A percentile compares a stretch with the other conserved stretches of the same genome.
phyloP scores from a whole-genome alignment of 2,888 invertebrate species.

The Asteroscopus sphinx region DNA sequence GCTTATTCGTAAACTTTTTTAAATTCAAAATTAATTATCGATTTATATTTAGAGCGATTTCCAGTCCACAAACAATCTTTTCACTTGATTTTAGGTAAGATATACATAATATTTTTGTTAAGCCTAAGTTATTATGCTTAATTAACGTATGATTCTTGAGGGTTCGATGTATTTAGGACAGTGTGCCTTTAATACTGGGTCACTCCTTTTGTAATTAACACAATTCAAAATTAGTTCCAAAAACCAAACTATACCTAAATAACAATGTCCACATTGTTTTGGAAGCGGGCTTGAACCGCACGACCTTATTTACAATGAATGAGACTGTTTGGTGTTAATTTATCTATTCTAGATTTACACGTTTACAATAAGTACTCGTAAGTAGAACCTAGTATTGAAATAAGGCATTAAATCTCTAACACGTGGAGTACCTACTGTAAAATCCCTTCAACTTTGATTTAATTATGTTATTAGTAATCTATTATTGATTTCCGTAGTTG shows the following conservation, averaged over 20 bases:
- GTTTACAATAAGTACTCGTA: conserved; percentile 4
- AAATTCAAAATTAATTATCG: no score
- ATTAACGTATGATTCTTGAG: background rate
- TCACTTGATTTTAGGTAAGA: no score
- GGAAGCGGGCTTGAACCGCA: conserved; percentile 60
- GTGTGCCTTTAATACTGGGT: conserved; percentile 50
- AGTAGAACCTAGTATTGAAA: background rate
- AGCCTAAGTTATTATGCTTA: no score
- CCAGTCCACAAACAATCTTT: no score
- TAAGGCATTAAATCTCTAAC: no score
- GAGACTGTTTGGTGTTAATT: conserved; percentile 3
- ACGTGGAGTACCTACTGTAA: no score
- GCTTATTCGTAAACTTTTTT: no score
- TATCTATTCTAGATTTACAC: conserved; percentile 24
- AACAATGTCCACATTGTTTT: conserved; percentile 69
- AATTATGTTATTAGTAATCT: no score
- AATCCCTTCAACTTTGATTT: no score
- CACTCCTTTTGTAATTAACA: conserved; percentile 57
- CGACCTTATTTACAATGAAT: conserved; percentile 54
- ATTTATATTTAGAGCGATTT: no score
- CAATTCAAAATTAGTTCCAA: conserved; percentile 62
- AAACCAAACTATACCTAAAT: conserved; percentile 58
- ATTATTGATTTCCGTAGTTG: no score
- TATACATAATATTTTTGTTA: no score
- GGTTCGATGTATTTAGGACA: conserved; percentile 53